phyloP scores from a whole-genome alignment of 1,140 invertebrate species.

The Meteorus sp. region DNA sequence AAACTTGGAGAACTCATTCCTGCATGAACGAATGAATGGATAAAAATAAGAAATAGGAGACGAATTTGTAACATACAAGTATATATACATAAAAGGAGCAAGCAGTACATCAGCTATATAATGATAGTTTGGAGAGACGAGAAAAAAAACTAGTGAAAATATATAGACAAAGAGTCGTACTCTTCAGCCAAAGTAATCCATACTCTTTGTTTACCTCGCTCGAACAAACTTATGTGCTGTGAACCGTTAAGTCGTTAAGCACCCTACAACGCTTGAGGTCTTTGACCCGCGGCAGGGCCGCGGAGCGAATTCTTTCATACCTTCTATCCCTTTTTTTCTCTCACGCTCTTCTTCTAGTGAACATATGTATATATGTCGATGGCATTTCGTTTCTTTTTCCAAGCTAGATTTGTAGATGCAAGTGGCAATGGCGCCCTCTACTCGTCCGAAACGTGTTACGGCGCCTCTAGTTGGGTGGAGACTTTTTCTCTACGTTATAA shows the following conservation, averaged over 20 bases:
- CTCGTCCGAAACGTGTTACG: not conserved
- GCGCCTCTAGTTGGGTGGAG: not conserved
- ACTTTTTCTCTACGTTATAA: not conserved
- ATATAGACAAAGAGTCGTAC: not conserved
- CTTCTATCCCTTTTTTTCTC: conserved; percentile 14
- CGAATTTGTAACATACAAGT: no score
- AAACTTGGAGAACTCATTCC: no score
- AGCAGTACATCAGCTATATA: not conserved
- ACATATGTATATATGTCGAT: conserved; percentile 19
- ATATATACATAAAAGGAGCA: no score
- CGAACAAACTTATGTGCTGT: conserved; percentile 35
- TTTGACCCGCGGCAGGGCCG: conserved; percentile 8
- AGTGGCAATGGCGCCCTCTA: conserved; percentile 10
- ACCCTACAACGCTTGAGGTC: conserved; percentile 28
- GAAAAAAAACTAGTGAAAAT: no score
- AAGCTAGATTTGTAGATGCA: conserved; percentile 20
- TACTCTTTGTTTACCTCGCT: conserved; percentile 36
- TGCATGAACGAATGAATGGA: no score
- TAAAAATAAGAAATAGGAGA: no score
- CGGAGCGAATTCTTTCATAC: conserved; percentile 13
- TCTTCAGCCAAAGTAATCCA: conserved; percentile 29
- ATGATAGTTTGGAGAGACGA: no score
- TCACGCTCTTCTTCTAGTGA: not conserved
- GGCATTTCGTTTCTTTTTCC: conserved; percentile 15
- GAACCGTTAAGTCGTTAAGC: conserved; percentile 35